Base-by-base conservation (phyloP, 1,140 invertebrate species). In the Drosophila sechellia region DNA sequence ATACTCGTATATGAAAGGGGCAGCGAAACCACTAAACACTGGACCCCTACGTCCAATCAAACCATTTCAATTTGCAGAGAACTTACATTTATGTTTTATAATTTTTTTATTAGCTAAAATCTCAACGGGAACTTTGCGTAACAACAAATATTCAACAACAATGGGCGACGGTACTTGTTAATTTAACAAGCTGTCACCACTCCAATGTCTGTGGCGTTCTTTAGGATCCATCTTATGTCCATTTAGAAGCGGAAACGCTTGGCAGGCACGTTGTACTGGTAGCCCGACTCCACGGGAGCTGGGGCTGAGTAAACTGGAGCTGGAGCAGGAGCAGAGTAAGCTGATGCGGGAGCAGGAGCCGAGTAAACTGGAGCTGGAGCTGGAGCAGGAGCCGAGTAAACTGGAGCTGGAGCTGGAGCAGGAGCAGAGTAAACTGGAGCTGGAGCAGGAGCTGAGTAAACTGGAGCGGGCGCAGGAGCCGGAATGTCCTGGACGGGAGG, bases 71-170 rank as follows among this genome's bases (percentile, higher is more conserved):
- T 68, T 53, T 52, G 57, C 35, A 73, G 37, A 43, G 20, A 49
- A 31, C 54, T 52, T 77, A 77, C 66, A 63, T 74, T 73, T 69
- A 73, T 8, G 31, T 31, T 31, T 31, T 31, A 65, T 74, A 85
- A 56, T 55, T 65, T 83, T 63, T 87, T 86, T 81, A 81, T 79
- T 87, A 59, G 70, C 79, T 87, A 79, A 84, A 89, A 86, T 86
- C 83, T 81, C 83, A 89, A 83, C 83, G 81, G 68, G 79, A 83
- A 89, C 84, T 86, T 83, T 89, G 79, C 79, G 81, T 89, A 86
- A 83, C 83, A 86, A 89, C 83, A 86, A 79, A 81, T 71, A 60
- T 72, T 89, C 83, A 86, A 86, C 83, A 86, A 86, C 84, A 76
- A 77, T 69, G 64, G 57, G 20, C 25, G 58, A 35, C 37, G 15